Base-by-base conservation (phyloP, 2,113 vertebrate species). In the Dicentrarchus labrax region DNA sequence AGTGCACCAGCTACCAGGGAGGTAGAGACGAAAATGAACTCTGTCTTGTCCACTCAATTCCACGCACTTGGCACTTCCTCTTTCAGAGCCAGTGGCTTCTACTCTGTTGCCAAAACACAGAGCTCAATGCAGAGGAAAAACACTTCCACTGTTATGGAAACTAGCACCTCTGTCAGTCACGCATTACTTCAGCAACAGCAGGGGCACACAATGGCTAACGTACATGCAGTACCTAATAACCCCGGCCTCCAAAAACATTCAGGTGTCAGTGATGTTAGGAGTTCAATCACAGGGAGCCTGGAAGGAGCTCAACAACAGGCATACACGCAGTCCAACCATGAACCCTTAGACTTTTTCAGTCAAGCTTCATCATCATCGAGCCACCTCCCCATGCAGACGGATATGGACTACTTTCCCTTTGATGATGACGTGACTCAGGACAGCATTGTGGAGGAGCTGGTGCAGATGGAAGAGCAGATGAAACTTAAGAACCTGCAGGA, bases 391-490 rank as follows among this genome's bases (percentile, higher is more conserved):
- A 90, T 96, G 85, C 97, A 95, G 87, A 92, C 96, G 0, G 96
- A 97, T 71, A 92, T 97, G 50, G 97, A 95, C 90, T 99, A 96
- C 94, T 99, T 99, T 73, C 93, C 96, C 2, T 99, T 99, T 88
- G 97, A 99, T 57, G 98, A 99, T 0, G 98, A 99, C 64, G 97
- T 99, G 67, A 99, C 98, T 48, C 98, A 99, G 88, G 98, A 99
- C 87, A 99, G 98, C 94, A 99, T 99, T 60, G 98, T 99, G 83
- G 98, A 99, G 92, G 98, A 99, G 90, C 94, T 99, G 87, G 98
- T 99, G 85, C 97, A 98, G 88, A 99, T 99, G 98, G 98, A 99
- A 84, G 98, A 99, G 93, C 98, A 99, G 79, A 99, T 99, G 97
- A 97, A 98, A 22, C 94, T 98, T 84, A 97, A 93, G 82, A 96